Evolutionary conservation across 2,888 invertebrate genomes (phyloP), one percentile per base, ranked within the genome.

Genomic region (Malacosoma neustria): DNA sequence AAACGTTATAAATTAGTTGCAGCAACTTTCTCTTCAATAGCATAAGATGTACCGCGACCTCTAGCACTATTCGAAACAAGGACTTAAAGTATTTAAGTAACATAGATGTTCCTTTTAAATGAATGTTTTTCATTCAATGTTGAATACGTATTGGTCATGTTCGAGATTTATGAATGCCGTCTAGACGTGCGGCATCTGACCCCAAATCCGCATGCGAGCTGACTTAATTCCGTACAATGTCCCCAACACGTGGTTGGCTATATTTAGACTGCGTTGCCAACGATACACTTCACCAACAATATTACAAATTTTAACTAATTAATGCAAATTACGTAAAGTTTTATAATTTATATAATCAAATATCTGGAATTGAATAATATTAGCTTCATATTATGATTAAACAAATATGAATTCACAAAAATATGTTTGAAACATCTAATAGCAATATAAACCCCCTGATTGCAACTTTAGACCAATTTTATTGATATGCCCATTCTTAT

Each of bases 161-260:
- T 9, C 5, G 22, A 22, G 22, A 9, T 22, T 4, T 31, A 30
- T 34, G 37, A 50, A 42, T 46, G 32, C 38, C 36, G 67, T 64
- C 61, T 62, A 71, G 67, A 70, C 63, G 50, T 37, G 40, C 43
- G 66, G 61, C 51, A 62, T 62, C 65, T 77, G 79, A 79, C 79
- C 79, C 59, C 67, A 74, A 55, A 74, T 70, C 53, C 52, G 51
- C 55, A 53, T 55, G 50, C 54, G 63, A 60, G 54, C 48, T 57
- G 49, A 56, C 48, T 49, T 43, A 37, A 38, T 34, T 49, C 48
- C 51, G 68, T 62, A 63, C 69, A 63, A 57, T 70, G 72, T 72
- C 66, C 69, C 66, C 64, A 60, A 60, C 79, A 80, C 81, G 81
- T 81, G 82, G 72, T 64, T 39, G n/a, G 45, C 49, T 72, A 71